These are phyloP conservation scores for pig (Sus scrofa) DNA, from an alignment of 2,113 vertebrate species.

Conservation along the genomic window T2T-Sscrofa CM000814.6:129890501-129891000, in stretches of 20 bases:
- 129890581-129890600: no score
- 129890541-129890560: no score
- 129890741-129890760: background rate
- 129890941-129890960: background rate
- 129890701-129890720: rapidly evolving
- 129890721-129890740: background rate
- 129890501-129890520: no score
- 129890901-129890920: background rate
- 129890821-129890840: no score
- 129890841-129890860: background rate
- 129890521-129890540: no score
- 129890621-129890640: background rate
- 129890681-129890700: background rate
- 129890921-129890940: background rate
- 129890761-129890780: background rate
- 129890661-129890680: no score
- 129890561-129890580: no score
- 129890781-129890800: background rate
- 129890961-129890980: background rate
- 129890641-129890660: background rate
- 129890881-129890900: rapidly evolving
- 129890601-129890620: no score
- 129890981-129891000: background rate
- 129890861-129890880: background rate
- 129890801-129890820: background rate